These are phyloP conservation scores for Cephus sareptanus DNA, from an alignment of 2,888 invertebrate species.

Conservation along the genomic window DNA sequence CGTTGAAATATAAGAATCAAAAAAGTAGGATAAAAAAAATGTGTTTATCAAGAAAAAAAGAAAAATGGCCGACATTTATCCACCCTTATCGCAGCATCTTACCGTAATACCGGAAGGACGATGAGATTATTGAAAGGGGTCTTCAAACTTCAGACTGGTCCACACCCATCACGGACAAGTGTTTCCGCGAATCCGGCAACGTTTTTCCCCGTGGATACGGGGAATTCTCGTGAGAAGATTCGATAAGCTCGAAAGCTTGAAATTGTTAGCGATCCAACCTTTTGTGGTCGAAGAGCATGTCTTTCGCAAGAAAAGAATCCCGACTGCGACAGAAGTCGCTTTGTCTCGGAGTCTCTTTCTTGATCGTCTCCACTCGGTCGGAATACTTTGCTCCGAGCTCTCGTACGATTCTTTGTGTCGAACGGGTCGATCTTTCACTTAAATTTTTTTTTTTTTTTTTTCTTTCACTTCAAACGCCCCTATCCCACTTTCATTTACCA, in stretches of 20 bases:
- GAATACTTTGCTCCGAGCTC: constrained; percentile 11
- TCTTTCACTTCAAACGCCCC: not conserved
- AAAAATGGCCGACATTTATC: too few species aligned
- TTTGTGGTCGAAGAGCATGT: not conserved
- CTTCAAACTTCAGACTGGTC: too few species aligned
- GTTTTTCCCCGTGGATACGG: too few species aligned
- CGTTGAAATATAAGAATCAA: too few species aligned
- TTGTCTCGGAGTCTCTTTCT: constrained; percentile 22
- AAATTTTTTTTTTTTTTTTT: not conserved
- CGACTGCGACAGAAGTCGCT: constrained; percentile 26
- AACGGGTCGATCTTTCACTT: not conserved
- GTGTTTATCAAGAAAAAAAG: too few species aligned
- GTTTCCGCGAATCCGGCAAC: constrained; percentile 10
- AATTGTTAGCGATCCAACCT: not conserved
- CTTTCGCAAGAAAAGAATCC: not conserved
- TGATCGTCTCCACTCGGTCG: constrained; percentile 13
- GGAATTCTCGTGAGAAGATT: too few species aligned
- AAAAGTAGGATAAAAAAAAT: too few species aligned
- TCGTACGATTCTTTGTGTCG: not conserved
- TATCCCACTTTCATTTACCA: not conserved
- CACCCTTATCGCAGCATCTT: too few species aligned
- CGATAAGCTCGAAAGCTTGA: not conserved
- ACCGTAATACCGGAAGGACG: too few species aligned
- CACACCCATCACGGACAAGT: constrained; percentile 18
- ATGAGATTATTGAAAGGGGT: too few species aligned